phyloP scores from a whole-genome alignment of 2,888 invertebrate species.

The Drosophila meridiana region DNA sequence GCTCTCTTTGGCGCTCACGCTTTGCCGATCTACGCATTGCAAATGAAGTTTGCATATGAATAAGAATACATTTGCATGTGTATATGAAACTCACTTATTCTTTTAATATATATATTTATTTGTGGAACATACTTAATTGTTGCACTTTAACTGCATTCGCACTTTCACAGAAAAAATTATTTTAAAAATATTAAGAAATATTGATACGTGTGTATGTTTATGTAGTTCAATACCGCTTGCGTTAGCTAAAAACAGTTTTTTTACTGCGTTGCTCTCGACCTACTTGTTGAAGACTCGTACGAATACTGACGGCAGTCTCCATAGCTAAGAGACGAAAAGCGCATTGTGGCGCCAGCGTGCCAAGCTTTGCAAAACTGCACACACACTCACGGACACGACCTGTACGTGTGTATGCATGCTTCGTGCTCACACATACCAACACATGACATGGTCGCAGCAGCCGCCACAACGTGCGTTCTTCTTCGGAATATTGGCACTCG shows the following conservation, averaged over 20 bases:
- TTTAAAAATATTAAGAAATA: slow-evolving; percentile 11
- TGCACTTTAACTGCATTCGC: slow-evolving; percentile 32
- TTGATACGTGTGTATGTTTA: not conserved
- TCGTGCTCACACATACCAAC: slow-evolving; percentile 15
- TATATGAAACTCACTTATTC: slow-evolving; percentile 7
- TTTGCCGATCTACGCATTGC: slow-evolving; percentile 45
- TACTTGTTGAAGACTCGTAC: slow-evolving; percentile 63
- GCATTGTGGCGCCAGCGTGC: slow-evolving; percentile 51
- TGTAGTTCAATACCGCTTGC: slow-evolving; percentile 5
- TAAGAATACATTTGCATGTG: slow-evolving; percentile 1
- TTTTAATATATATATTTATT: slow-evolving; percentile 11
- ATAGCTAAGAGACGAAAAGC: slow-evolving; percentile 35
- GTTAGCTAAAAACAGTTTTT: slow-evolving; percentile 8
- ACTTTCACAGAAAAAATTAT: slow-evolving; percentile 32
- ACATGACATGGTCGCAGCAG: slow-evolving; percentile 26
- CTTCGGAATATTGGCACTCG: slow-evolving; percentile 41
- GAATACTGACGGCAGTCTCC: slow-evolving; percentile 52
- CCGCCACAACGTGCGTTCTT: slow-evolving; percentile 52
- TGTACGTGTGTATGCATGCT: not conserved
- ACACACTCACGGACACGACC: slow-evolving; percentile 11
- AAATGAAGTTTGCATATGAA: slow-evolving; percentile 20
- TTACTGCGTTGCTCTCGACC: slow-evolving; percentile 40
- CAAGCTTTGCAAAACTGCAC: slow-evolving; percentile 44
- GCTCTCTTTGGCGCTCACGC: slow-evolving; percentile 10
- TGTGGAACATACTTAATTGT: slow-evolving; percentile 20